A percentile compares a stretch with the other conserved stretches of the same genome.
Evolutionary conservation across 2,113 vertebrate species (phyloP).

Genomic region (Cinclus cinclus): DNA sequence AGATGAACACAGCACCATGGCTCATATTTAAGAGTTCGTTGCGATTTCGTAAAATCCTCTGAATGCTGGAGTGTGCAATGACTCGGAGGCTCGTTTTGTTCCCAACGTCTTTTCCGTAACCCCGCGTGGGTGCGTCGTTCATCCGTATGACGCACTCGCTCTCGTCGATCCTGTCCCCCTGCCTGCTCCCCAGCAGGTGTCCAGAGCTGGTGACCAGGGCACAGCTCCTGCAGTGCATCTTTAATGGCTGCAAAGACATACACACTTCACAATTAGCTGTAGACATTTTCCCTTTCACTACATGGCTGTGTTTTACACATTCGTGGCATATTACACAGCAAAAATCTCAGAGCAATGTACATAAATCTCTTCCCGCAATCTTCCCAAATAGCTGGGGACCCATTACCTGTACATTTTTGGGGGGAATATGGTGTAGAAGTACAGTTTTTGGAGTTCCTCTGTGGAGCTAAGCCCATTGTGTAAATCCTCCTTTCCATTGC

Average conservation of each 20-base stretch:
- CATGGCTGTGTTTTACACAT: rapidly evolving
- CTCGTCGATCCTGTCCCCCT: constrained; percentile 85
- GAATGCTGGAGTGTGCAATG: constrained; percentile 96
- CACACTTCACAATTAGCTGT: background rate
- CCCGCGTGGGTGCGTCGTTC: constrained; percentile 90
- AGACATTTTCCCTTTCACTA: background rate
- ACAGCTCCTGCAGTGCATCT: constrained; percentile 91
- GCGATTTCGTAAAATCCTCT: constrained; percentile 88
- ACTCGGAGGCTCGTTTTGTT: constrained; percentile 91
- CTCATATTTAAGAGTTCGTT: constrained; percentile 91
- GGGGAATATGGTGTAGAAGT: background rate
- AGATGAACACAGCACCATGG: constrained; percentile 93
- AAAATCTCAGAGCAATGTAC: background rate
- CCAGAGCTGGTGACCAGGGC: constrained; percentile 95
- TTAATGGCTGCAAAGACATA: constrained; percentile 82
- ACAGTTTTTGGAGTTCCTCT: background rate
- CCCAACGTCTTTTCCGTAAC: constrained; percentile 85
- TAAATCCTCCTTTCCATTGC: background rate
- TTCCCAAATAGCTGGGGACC: background rate
- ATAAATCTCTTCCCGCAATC: background rate
- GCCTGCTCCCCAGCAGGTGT: constrained; percentile 84
- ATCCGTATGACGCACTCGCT: constrained; percentile 95
- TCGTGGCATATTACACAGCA: background rate
- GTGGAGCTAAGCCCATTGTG: background rate
- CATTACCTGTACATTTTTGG: background rate